phyloP scores from a whole-genome alignment of 2,797 vertebrate species.

The Cetoscarus ocellatus region DNA sequence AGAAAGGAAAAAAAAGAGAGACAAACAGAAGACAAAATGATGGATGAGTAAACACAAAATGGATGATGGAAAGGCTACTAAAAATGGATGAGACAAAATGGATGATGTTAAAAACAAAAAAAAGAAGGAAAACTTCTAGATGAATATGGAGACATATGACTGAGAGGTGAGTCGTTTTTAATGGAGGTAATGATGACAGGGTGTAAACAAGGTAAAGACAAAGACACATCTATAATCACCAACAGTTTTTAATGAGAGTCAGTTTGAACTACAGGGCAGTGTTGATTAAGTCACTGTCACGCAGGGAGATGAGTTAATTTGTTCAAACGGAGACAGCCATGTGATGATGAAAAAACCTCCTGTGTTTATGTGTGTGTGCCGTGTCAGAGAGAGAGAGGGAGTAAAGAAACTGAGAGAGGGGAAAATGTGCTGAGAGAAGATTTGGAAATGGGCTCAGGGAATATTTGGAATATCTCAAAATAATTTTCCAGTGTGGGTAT shows the following conservation, averaged over 20 bases:
- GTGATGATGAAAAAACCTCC: constrained; percentile 39
- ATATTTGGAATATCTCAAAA: constrained; percentile 40
- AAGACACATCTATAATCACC: constrained; percentile 74
- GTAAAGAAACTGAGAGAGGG: not conserved
- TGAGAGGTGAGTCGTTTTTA: constrained; percentile 57
- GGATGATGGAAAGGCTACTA: constrained; percentile 77
- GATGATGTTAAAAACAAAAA: constrained; percentile 67
- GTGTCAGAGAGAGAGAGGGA: constrained; percentile 1
- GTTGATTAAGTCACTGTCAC: constrained; percentile 73
- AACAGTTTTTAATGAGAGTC: constrained; percentile 70
- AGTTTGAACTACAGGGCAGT: constrained; percentile 62
- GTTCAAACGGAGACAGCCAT: constrained; percentile 55
- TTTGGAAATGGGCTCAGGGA: constrained; percentile 45
- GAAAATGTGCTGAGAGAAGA: constrained; percentile 16
- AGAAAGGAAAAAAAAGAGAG: constrained; percentile 26
- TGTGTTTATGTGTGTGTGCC: constrained; percentile 19
- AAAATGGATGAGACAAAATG: constrained; percentile 80
- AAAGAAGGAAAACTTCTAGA: constrained; percentile 18
- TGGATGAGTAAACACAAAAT: constrained; percentile 83
- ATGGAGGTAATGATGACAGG: constrained; percentile 59
- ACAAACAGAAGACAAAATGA: constrained; percentile 81
- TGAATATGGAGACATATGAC: constrained; percentile 72
- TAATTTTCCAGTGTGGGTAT: constrained; percentile 33
- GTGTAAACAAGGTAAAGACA: constrained; percentile 80
- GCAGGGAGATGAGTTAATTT: constrained; percentile 70